A percentile compares a stretch with the other conserved stretches of the same genome.
phyloP scores from a whole-genome alignment of 2,797 vertebrate species.

The Liparis tanakae region DNA sequence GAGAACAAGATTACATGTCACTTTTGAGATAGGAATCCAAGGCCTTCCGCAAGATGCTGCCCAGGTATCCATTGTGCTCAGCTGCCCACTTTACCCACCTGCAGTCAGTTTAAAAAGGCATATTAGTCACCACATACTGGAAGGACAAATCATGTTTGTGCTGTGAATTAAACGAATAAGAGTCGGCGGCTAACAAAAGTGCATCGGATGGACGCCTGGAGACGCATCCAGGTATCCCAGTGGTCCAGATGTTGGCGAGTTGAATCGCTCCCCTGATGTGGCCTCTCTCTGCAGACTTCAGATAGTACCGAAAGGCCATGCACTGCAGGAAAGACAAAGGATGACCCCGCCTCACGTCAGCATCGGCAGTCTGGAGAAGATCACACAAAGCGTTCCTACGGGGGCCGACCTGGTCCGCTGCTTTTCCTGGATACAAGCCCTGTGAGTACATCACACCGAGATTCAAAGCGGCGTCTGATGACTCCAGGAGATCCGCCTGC shows the following conservation, averaged over 20 bases:
- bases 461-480: constrained; percentile 84
- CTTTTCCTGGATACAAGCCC: constrained; percentile 82
- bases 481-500: constrained; percentile 75
- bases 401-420: constrained; percentile 72
- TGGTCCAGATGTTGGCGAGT: constrained; percentile 79
- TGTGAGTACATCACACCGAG: constrained; percentile 80
- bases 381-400: constrained; percentile 1
- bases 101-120: constrained; percentile 30
- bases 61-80: constrained; percentile 86
- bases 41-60: constrained; percentile 77
- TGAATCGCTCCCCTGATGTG: constrained; percentile 77
- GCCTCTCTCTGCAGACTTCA: constrained; percentile 81
- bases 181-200: constrained; percentile 73
- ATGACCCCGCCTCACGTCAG: background rate
- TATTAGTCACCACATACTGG: background rate
- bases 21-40: constrained; percentile 81
- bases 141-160: background rate
- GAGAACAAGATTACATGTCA: constrained; percentile 73
- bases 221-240: constrained; percentile 77
- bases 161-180: constrained; percentile 1
- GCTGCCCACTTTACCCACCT: constrained; percentile 86
- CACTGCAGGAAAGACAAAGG: constrained; percentile 62
- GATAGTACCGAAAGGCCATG: constrained; percentile 81
- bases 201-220: constrained; percentile 76
- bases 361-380: background rate